Percentiles rank a stretch among this genome's conserved stretches.
Evolutionary conservation across 2,888 invertebrate genomes (phyloP).

Genomic region (Sphaerophoria rueppellii): DNA sequence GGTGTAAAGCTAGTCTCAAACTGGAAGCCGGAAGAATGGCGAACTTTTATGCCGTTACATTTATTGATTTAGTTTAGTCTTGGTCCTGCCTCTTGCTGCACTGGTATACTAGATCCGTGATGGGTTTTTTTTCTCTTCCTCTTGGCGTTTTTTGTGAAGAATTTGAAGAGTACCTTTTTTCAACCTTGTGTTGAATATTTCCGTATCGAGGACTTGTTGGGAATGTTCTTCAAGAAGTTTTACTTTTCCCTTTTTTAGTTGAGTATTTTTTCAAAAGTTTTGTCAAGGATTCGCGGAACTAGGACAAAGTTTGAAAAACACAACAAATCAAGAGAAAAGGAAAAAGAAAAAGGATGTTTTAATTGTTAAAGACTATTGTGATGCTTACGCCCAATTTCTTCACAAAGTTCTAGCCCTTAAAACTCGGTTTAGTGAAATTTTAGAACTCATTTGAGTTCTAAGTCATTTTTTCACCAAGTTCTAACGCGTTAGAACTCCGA

Average conservation of each 20-base stretch:
- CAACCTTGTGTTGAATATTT: constrained; percentile 22
- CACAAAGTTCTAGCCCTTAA: no score
- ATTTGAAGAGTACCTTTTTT: not conserved
- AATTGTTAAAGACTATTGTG: no score
- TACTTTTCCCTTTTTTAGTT: constrained; percentile 3
- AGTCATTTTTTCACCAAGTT: no score
- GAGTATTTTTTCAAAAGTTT: constrained; percentile 63
- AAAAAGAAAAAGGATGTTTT: not conserved
- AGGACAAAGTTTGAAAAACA: constrained; percentile 13
- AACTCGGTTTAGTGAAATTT: no score
- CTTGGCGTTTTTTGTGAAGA: constrained; percentile 5
- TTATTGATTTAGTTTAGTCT: constrained; percentile 24
- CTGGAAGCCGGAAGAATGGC: constrained; percentile 7
- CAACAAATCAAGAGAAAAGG: constrained; percentile 27
- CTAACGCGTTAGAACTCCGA: no score
- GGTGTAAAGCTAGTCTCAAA: not conserved
- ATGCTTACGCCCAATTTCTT: no score
- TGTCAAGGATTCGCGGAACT: constrained; percentile 14
- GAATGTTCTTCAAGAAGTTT: constrained; percentile 54
- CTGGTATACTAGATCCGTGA: constrained; percentile 23
- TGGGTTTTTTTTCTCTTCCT: constrained; percentile 32
- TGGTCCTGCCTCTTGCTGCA: not conserved
- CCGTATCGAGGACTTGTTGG: constrained; percentile 45
- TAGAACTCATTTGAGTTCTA: no score
- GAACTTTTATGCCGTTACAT: constrained; percentile 49